Evolutionary conservation across 2,113 vertebrate species (phyloP).

Genomic region (Carassius carassius): DNA sequence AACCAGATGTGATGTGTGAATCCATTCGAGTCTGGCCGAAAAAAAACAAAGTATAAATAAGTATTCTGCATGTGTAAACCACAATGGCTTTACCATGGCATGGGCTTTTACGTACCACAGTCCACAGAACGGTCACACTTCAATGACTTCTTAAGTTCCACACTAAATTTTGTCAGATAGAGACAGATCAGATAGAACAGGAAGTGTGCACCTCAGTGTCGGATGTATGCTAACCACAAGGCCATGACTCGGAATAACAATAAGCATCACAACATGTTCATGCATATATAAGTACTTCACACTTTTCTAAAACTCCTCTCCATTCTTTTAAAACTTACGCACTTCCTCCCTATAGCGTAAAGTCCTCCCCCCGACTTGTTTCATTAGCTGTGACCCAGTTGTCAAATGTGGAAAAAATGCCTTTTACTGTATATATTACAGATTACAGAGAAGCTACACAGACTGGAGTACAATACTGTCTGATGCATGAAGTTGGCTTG

Average conservation of each 20-base stretch:
- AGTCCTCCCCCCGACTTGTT: background rate
- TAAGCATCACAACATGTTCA: background rate
- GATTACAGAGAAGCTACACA: background rate
- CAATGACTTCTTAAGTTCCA: background rate
- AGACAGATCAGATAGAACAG: background rate
- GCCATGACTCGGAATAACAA: background rate
- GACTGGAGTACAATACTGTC: background rate
- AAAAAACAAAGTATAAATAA: background rate
- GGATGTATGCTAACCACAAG: background rate
- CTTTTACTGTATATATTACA: background rate
- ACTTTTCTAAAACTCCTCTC: background rate
- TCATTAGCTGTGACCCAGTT: conserved; percentile 27
- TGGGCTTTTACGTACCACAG: background rate
- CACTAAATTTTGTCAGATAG: background rate
- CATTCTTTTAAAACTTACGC: background rate
- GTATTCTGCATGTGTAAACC: background rate
- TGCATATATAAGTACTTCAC: background rate
- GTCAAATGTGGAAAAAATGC: background rate
- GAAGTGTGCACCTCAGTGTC: background rate
- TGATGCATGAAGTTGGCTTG: background rate
- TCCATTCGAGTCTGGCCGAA: background rate
- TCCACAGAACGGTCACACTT: background rate
- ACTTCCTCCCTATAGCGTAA: background rate
- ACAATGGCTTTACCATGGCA: background rate
- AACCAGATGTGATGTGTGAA: conserved; percentile 1